Conservation (phyloP, 2,113 vertebrate genomes). For the Heloderma charlesbogerti region DNA sequence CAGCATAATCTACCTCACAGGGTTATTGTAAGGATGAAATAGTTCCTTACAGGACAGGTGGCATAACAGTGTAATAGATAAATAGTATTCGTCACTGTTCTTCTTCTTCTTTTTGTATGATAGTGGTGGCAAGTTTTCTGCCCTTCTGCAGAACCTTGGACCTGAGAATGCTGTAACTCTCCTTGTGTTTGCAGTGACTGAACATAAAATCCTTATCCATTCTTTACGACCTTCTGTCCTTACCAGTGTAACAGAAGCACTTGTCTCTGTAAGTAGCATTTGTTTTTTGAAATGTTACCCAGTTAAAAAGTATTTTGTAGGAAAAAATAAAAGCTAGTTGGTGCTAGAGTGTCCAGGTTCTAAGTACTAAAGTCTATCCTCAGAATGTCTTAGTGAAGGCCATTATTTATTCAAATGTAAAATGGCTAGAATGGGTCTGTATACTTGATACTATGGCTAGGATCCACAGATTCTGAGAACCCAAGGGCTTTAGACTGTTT, state of each 20-base stretch:
- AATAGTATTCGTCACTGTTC: constrained; percentile 13
- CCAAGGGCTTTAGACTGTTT: not conserved
- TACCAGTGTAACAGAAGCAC: constrained; percentile 96
- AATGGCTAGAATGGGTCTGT: not conserved
- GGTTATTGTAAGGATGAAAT: not conserved
- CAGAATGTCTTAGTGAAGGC: not conserved
- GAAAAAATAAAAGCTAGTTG: not conserved
- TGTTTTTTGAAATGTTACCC: constrained; percentile 6
- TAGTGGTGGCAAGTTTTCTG: constrained; percentile 95
- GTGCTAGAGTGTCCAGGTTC: not conserved
- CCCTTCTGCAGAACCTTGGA: constrained; percentile 94
- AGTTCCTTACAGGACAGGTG: not conserved
- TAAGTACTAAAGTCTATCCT: not conserved
- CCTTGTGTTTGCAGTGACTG: constrained; percentile 94
- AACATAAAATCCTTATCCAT: constrained; percentile 99
- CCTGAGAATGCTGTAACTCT: constrained; percentile 95
- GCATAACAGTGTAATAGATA: not conserved
- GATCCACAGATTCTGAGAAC: not conserved
- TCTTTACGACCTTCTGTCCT: constrained; percentile 95
- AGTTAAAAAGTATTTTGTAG: not conserved
- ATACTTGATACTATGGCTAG: not conserved
- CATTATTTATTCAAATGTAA: not conserved
- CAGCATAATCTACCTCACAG: not conserved
- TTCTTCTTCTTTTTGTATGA: constrained; percentile 9
- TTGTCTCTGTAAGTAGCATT: constrained; percentile 91